These are phyloP conservation scores for Siniperca chuatsi DNA, from an alignment of 2,113 vertebrate genomes.

Conservation along the genomic window DNA sequence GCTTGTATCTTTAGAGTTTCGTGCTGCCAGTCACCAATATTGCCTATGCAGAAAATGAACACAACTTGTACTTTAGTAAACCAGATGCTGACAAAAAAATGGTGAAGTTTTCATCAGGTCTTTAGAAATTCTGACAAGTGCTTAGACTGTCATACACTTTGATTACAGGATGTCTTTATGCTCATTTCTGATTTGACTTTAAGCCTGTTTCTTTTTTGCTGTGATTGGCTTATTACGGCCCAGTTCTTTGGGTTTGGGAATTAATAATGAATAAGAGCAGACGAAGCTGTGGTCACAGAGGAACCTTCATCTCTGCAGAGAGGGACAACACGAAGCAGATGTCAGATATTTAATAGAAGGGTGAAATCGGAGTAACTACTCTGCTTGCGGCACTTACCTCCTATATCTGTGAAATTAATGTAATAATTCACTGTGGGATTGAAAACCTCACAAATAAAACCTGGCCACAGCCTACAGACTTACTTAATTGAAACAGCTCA, in stretches of 20 bases:
- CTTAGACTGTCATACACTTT: background rate
- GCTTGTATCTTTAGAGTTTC: background rate
- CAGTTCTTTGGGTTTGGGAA: background rate
- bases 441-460: conserved; percentile 17
- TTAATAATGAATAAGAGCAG: background rate
- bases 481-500: conserved; percentile 47
- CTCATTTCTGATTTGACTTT: background rate
- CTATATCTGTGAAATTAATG: background rate
- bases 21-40: background rate
- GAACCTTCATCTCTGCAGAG: background rate
- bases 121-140: background rate
- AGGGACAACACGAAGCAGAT: background rate
- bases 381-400: background rate
- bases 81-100: background rate
- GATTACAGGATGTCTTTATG: background rate
- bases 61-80: background rate
- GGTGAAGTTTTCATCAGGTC: background rate
- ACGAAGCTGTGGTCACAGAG: background rate
- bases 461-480: conserved; percentile 17
- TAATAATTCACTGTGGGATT: background rate
- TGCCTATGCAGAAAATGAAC: background rate
- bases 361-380: background rate
- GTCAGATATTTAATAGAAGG: background rate
- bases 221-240: background rate
- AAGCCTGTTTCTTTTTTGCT: no score